Evolutionary conservation across 92 coral and sea anemone genomes (phyloP).

Genomic region (Phenganax subtilis): DNA sequence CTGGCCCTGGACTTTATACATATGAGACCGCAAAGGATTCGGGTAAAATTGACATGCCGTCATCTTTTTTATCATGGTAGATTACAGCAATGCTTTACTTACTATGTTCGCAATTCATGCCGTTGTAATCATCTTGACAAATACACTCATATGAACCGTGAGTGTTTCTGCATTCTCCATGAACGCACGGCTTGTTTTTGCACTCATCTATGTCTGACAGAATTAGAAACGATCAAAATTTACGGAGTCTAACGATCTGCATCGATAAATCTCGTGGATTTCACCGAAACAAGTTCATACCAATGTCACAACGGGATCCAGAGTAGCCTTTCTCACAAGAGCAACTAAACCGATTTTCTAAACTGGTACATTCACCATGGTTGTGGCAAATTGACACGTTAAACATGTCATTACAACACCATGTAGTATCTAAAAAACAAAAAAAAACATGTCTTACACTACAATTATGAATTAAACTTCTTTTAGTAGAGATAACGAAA

Average conservation of each 20-base stretch:
- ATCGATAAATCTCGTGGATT: too few species aligned
- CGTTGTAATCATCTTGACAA: slow-evolving; percentile 64
- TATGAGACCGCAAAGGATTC: too few species aligned
- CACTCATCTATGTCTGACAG: slow-evolving; percentile 75
- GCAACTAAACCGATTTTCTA: slow-evolving; percentile 31
- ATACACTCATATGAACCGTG: slow-evolving; percentile 59
- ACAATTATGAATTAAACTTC: background rate
- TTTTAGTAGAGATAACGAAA: too few species aligned
- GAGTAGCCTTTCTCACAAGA: slow-evolving; percentile 52
- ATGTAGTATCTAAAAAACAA: slow-evolving; percentile 15
- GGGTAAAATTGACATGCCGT: too few species aligned
- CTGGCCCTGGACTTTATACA: too few species aligned
- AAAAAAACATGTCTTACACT: background rate
- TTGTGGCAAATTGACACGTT: slow-evolving; percentile 15
- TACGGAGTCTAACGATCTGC: too few species aligned
- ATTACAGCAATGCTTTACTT: slow-evolving; percentile 4
- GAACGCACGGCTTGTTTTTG: slow-evolving; percentile 64
- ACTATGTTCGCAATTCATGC: slow-evolving; percentile 78
- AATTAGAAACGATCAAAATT: background rate
- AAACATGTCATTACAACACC: slow-evolving; percentile 26
- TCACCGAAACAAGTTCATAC: too few species aligned
- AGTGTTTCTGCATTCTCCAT: slow-evolving; percentile 74
- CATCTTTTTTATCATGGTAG: too few species aligned
- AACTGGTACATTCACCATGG: slow-evolving; percentile 19
- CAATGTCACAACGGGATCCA: slow-evolving; percentile 46